Evolutionary conservation across 1,140 invertebrate species (phyloP).

Genomic region (Mya arenaria): DNA sequence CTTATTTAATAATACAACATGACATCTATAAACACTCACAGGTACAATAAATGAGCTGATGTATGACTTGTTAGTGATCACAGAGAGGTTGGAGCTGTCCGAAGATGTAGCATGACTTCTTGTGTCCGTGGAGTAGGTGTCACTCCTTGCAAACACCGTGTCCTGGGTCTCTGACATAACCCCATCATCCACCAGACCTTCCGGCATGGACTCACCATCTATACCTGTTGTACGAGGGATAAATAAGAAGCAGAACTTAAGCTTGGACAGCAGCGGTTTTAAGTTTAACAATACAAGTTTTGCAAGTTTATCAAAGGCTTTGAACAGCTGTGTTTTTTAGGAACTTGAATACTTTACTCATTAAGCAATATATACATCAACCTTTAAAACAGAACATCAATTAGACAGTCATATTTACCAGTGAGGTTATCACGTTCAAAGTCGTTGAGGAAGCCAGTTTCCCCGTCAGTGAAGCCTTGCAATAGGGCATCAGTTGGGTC

Average conservation of each 20-base stretch:
- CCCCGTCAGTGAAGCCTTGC: neutral
- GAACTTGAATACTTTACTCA: neutral
- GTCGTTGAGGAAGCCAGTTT: neutral
- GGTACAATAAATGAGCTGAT: too few relatives aligned
- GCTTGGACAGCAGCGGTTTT: too few relatives aligned
- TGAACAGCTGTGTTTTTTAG: neutral
- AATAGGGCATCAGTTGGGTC: neutral
- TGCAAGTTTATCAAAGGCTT: neutral
- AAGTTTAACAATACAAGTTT: neutral
- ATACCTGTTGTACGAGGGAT: slow-evolving; percentile 33
- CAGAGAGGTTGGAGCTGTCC: too few relatives aligned
- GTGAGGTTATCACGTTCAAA: neutral
- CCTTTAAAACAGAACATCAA: neutral
- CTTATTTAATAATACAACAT: too few relatives aligned
- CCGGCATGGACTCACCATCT: slow-evolving; percentile 43
- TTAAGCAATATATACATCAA: neutral
- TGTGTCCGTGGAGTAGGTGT: too few relatives aligned
- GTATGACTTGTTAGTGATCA: too few relatives aligned
- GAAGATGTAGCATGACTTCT: too few relatives aligned
- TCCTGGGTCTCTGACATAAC: neutral
- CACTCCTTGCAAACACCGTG: too few relatives aligned
- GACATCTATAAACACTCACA: too few relatives aligned
- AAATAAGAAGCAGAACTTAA: too few relatives aligned
- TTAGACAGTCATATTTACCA: neutral
- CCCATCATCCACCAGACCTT: neutral